Evolutionary conservation across 2,888 invertebrate genomes (phyloP), one percentile per base, ranked within the genome.

Genomic region (Scaptomyza parva): DNA sequence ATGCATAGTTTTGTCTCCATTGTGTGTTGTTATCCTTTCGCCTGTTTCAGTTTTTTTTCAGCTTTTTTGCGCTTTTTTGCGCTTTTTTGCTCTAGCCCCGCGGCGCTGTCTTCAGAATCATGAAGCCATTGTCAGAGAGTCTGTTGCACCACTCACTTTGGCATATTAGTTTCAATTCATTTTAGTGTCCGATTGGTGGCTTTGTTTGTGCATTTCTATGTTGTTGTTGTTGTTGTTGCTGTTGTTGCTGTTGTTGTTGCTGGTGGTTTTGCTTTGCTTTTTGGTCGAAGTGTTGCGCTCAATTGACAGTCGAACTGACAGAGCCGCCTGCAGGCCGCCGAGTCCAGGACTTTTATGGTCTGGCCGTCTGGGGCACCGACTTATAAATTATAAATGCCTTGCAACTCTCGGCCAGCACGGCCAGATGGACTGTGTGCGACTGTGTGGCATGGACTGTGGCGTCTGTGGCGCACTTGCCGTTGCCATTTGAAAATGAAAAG

Each of bases 121-220:
- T 76, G 81, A 71, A 69, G 75, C 86, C 70, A 80, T 78, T 81
- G 78, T 78, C 83, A 78, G 82, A 75, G 85, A 75, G 65, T 28
- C 60, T 66, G 65, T 62, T 62, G 53, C 79, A 72, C 79, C 80
- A 80, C 82, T 82, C 82, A 81, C 88, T 84, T 86, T 84, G 87
- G 88, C 86, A 88, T 86, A 86, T 86, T 86, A 86, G 86, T 86
- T 86, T 88, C 86, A 86, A 88, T 86, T 88, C 88, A 85, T 86
- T 86, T 86, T 78, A 84, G 86, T 87, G 84, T 82, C 80, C 70
- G 70, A 69, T 71, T 71, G 70, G 73, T 81, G 77, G 75, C 84
- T 79, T 86, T 86, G 85, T 84, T 84, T 87, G 87, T 70, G 66
- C 63, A 64, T 45, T 61, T 35, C 44, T 68, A 54, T 47, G n/a